These are phyloP conservation scores for Eupeodes corollae DNA, from an alignment of 1,140 invertebrate genomes.

Conservation along the genomic window DNA sequence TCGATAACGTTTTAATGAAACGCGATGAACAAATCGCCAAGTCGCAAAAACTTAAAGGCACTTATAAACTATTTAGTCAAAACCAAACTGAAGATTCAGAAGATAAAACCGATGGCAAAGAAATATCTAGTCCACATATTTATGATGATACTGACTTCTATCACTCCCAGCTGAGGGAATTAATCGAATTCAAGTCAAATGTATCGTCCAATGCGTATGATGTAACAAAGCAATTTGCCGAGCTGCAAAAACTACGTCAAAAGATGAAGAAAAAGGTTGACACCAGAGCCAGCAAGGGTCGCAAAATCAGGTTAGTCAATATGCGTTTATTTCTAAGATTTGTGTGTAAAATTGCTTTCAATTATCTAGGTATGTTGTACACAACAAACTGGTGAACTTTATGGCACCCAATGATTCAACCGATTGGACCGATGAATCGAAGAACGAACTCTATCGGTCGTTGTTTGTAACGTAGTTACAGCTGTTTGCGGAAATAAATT, in stretches of 20 bases:
- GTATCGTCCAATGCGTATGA: conserved; percentile 71
- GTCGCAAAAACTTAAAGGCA: conserved; percentile 69
- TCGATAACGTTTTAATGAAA: conserved; percentile 72
- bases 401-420: conserved; percentile 70
- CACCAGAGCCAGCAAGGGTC: conserved; percentile 82
- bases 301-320: conserved; percentile 56
- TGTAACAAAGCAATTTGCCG: conserved; percentile 72
- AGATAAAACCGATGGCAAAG: conserved; percentile 26
- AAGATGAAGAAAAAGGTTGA: conserved; percentile 87
- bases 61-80: conserved; percentile 62
- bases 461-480: conserved; percentile 56
- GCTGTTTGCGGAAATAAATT: conserved; percentile 20
- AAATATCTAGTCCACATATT: conserved; percentile 63
- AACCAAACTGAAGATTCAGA: conserved; percentile 16
- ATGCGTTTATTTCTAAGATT: neutral
- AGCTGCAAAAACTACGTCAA: conserved; percentile 78
- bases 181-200: conserved; percentile 82
- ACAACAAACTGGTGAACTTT: conserved; percentile 84
- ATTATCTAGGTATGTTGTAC: conserved; percentile 60
- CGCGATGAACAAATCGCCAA: conserved; percentile 61
- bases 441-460: conserved; percentile 70
- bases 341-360: neutral
- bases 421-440: conserved; percentile 66
- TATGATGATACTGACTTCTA: conserved; percentile 98
- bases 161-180: conserved; percentile 78